Conservation (phyloP, 2,797 vertebrate genomes). For the Accipiter fasciatus region DNA sequence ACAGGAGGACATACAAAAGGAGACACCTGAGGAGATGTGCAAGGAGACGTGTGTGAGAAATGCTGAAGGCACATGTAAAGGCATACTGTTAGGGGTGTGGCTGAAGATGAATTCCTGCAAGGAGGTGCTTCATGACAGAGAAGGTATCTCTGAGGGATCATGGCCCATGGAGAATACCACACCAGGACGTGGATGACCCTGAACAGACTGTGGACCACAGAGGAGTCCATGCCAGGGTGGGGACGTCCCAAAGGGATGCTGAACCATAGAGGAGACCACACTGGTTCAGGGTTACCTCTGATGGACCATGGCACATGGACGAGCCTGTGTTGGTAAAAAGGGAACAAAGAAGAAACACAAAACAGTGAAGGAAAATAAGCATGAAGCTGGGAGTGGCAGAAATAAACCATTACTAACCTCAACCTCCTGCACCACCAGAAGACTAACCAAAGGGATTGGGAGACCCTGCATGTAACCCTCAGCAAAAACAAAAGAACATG, state of each 20-base stretch:
- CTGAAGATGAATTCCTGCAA: not conserved
- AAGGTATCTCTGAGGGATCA: not conserved
- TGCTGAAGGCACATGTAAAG: not conserved
- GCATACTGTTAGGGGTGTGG: not conserved
- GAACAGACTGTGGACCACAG: not conserved
- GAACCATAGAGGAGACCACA: not conserved
- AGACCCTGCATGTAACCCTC: not conserved
- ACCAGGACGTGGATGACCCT: not conserved
- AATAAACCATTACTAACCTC: not conserved
- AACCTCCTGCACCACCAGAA: not conserved
- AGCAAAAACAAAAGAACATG: not conserved
- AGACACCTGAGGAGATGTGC: not conserved
- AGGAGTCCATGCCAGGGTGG: not conserved
- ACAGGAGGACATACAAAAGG: not conserved
- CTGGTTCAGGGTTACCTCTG: not conserved
- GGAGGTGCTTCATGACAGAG: not conserved
- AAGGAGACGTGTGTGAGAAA: not conserved
- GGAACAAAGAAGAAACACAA: not conserved
- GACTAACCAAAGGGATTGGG: not conserved
- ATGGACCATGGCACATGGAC: too few species aligned
- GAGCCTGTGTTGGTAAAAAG: rapidly evolving
- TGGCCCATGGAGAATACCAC: not conserved
- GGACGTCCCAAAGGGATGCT: rapidly evolving
- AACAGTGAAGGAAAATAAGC: not conserved
- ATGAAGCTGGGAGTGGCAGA: not conserved